phyloP scores from a whole-genome alignment of 2,888 invertebrate species.

The Chesias legatella region DNA sequence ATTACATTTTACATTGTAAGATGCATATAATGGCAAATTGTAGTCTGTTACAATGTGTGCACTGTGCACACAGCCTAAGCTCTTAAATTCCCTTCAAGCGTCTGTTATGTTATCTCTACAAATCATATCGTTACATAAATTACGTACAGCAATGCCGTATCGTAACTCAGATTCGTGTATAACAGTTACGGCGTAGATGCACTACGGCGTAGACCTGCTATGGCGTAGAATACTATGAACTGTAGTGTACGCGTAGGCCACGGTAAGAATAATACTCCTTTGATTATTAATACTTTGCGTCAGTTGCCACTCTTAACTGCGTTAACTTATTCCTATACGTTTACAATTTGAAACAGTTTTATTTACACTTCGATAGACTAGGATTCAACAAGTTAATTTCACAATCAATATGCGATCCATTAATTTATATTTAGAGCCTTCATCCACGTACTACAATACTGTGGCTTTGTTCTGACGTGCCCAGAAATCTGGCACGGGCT shows the following conservation, averaged over 20 bases:
- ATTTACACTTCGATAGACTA: no score
- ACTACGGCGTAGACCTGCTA: slow-evolving; percentile 4
- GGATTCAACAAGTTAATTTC: no score
- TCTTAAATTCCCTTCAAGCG: slow-evolving; percentile 8
- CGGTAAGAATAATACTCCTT: no score
- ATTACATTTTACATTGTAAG: not conserved
- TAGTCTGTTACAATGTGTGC: not conserved
- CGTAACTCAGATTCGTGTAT: slow-evolving; percentile 10
- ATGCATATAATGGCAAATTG: not conserved
- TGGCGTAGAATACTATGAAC: no score
- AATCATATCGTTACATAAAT: slow-evolving; percentile 12
- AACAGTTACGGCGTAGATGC: slow-evolving; percentile 13
- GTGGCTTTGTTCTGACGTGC: not conserved
- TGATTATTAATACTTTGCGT: no score
- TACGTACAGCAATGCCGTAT: slow-evolving; percentile 8
- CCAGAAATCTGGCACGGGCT: not conserved
- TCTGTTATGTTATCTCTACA: slow-evolving; percentile 8
- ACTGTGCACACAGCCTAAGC: slow-evolving; percentile 2
- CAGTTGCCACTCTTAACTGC: no score
- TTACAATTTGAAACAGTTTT: no score
- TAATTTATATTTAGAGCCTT: no score
- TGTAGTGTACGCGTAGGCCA: no score
- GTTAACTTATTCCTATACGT: no score
- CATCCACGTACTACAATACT: no score
- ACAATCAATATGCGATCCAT: no score